Conservation (phyloP, 2,797 vertebrate genomes). For the Pyrocephalus nanus region DNA sequence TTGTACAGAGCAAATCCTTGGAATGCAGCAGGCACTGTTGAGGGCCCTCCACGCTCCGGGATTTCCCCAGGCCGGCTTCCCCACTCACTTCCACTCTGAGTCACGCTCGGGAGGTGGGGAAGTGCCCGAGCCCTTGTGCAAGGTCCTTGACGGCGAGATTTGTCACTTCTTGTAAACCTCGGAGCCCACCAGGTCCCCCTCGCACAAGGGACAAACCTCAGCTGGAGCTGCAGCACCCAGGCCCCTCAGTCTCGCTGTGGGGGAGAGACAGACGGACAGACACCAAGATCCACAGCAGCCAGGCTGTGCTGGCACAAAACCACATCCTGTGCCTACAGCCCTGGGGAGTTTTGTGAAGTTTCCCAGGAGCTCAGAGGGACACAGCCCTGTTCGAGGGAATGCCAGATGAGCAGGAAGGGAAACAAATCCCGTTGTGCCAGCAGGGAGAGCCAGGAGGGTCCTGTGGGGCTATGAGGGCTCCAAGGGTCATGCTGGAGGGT, state of each 20-base stretch:
- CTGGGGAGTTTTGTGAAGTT: neutral
- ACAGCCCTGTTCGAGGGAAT: neutral
- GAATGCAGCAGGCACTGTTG: neutral
- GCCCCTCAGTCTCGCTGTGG: neutral
- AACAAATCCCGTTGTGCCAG: neutral
- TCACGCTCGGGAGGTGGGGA: neutral
- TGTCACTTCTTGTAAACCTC: neutral
- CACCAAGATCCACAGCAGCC: rapidly evolving
- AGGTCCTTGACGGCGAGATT: neutral
- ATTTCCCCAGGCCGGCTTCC: neutral
- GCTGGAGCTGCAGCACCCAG: rapidly evolving
- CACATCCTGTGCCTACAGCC: neutral
- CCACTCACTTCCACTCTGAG: neutral
- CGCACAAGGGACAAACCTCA: neutral
- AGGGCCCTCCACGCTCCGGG: rapidly evolving
- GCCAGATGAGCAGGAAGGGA: rapidly evolving
- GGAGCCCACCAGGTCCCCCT: neutral
- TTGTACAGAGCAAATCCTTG: neutral
- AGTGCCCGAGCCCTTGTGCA: neutral
- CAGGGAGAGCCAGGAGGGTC: rapidly evolving
- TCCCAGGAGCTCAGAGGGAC: neutral
- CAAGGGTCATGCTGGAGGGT: neutral
- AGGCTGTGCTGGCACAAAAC: neutral
- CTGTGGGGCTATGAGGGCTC: rapidly evolving
- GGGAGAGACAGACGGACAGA: rapidly evolving